Percentiles rank a stretch among this genome's conserved stretches.
Evolutionary conservation across 1,140 invertebrate genomes (phyloP).

Genomic region (Thaumatotibia leucotreta): DNA sequence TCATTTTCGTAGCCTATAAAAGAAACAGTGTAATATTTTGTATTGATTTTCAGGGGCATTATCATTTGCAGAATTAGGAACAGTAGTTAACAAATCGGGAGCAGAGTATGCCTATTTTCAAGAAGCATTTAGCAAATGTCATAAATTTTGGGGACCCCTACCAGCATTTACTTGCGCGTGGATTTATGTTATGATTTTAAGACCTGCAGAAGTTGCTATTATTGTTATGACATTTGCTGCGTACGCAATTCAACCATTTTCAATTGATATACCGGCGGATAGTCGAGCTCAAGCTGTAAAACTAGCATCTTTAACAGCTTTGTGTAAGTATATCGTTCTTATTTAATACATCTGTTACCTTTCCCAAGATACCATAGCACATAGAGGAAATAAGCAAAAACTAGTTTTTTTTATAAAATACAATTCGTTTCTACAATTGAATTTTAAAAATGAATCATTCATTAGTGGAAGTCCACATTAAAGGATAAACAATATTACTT

Average conservation of each 20-base stretch:
- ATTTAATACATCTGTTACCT: too few species aligned
- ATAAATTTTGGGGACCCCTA: slow-evolving; percentile 83
- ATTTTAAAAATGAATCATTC: too few species aligned
- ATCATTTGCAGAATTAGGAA: slow-evolving; percentile 89
- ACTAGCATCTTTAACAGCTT: slow-evolving; percentile 80
- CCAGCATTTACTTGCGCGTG: slow-evolving; percentile 88
- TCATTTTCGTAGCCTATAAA: too few species aligned
- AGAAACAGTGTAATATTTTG: too few species aligned
- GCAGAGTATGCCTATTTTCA: slow-evolving; percentile 90
- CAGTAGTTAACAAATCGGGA: slow-evolving; percentile 88
- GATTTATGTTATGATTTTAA: slow-evolving; percentile 87
- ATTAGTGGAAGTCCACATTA: too few species aligned
- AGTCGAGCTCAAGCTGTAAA: slow-evolving; percentile 79
- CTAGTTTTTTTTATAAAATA: too few species aligned
- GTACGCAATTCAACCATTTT: slow-evolving; percentile 86
- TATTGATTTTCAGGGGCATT: slow-evolving; percentile 85
- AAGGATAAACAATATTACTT: too few species aligned
- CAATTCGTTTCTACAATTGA: too few species aligned
- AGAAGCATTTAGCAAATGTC: slow-evolving; percentile 82
- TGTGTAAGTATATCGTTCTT: slow-evolving; percentile 77
- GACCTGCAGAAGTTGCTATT: slow-evolving; percentile 87
- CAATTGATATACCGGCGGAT: slow-evolving; percentile 48
- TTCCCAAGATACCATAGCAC: too few species aligned
- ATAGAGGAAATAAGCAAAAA: too few species aligned
- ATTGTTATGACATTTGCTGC: slow-evolving; percentile 89